Evolutionary conservation across 2,888 invertebrate genomes (phyloP).

Genomic region (Entomobrya multifasciata): DNA sequence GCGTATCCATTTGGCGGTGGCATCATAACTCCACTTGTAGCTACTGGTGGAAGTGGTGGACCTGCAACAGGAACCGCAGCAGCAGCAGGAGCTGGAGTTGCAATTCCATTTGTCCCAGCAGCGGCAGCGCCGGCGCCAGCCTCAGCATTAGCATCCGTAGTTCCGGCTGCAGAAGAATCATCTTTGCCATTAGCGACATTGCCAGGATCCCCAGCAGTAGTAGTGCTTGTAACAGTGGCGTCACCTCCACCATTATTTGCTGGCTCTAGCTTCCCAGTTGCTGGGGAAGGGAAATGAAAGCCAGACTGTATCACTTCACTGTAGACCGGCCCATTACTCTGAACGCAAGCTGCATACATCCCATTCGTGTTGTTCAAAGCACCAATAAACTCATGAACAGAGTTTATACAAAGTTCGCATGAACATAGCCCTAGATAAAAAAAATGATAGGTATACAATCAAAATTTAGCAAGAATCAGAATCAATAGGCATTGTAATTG

Average conservation of each 20-base stretch:
- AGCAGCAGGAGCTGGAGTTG: background rate
- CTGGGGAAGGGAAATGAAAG: background rate
- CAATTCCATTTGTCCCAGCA: background rate
- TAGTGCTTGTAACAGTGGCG: background rate
- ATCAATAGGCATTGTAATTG: background rate
- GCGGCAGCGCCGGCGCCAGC: background rate
- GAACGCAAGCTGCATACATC: constrained; percentile 25
- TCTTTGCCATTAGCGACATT: too few relatives aligned
- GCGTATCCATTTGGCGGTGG: background rate
- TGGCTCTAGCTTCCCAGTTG: background rate
- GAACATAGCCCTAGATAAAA: constrained; percentile 34
- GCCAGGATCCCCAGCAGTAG: background rate
- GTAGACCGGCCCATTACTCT: constrained; percentile 38
- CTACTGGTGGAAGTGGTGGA: background rate
- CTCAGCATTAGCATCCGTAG: background rate
- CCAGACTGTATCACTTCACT: background rate
- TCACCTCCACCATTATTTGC: background rate
- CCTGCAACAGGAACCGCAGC: background rate
- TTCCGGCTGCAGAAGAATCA: background rate
- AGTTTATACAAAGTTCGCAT: constrained; percentile 23
- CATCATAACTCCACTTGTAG: background rate
- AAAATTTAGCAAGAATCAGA: background rate
- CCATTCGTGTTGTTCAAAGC: constrained; percentile 45
- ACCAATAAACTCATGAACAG: constrained; percentile 47
- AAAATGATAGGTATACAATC: background rate